Base-by-base conservation (phyloP, 1,140 invertebrate genomes). In the Bombus pascuorum region DNA sequence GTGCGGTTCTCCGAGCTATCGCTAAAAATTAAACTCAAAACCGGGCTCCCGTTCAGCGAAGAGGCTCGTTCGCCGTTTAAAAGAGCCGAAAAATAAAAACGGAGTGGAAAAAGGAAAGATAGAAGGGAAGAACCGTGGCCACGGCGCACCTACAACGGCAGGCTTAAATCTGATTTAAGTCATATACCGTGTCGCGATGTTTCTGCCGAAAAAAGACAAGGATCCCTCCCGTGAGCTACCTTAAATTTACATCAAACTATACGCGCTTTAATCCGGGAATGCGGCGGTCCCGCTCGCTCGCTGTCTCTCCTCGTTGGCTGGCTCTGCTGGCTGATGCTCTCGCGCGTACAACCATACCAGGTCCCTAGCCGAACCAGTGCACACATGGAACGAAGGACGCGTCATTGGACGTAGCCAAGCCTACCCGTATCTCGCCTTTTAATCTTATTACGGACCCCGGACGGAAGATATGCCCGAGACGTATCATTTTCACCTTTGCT, bases 221-320 rank as follows among this genome's bases (percentile, higher is more conserved):
- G 90, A 91, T 90, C 89, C 85, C 89, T 89, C 88, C 89, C 86
- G 88, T 87, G 87, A 91, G 92, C 93, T 94, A 93, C 93, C 92
- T 94, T 93, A 94, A 94, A 94, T 94, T 94, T 93, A 92, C 92
- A 92, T 94, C 93, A 93, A 93, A 93, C 91, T 90, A 87, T 90
- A 85, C 88, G 89, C 90, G 90, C 91, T 92, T 93, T 94, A 94
- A 93, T 93, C 91, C 93, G 86, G 80, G 91, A 92, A 90, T 89
- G 84, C 89, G 76, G 76, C 77, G 68, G 68, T 62, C 53, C 76
- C 66, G 72, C 59, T 39, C n/a, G 34, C 44, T 68, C 28, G 39
- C 65, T 37, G 32, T 5, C 37, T 9, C 37, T 53, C n/a, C 42
- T 32, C 71, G n/a, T 39, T 39, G 71, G 18, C n/a, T 74, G 44